A percentile compares a stretch with the other conserved stretches of the same genome.
Conservation (phyloP, 2,888 invertebrate genomes). For the Ctena decussata region DNA sequence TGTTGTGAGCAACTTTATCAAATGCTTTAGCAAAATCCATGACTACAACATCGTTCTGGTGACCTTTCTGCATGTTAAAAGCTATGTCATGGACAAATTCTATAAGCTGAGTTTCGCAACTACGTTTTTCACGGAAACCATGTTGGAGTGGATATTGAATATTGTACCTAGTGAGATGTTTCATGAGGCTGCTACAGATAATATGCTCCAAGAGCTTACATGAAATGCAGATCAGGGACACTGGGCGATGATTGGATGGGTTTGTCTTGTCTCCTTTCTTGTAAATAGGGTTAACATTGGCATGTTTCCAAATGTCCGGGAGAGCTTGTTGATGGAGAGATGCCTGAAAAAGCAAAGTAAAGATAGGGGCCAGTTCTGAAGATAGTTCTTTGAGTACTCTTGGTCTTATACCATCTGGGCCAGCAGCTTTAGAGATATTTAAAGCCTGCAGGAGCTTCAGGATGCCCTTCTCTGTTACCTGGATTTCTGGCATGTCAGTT, state of each 20-base stretch:
- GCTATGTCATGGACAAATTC: too few species aligned
- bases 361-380: background rate
- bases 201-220: slow-evolving; percentile 1
- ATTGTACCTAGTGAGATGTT: background rate
- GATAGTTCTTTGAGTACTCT: background rate
- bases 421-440: background rate
- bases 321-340: slow-evolving; percentile 7
- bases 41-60: too few species aligned
- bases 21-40: too few species aligned
- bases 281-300: slow-evolving; percentile 17
- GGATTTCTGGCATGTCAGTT: slow-evolving; percentile 2
- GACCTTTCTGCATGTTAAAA: too few species aligned
- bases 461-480: background rate
- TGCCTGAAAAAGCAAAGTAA: background rate
- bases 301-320: slow-evolving; percentile 13
- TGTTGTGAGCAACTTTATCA: too few species aligned
- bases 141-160: background rate
- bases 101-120: too few species aligned
- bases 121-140: background rate
- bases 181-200: slow-evolving; percentile 4
- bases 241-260: background rate
- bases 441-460: background rate
- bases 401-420: background rate
- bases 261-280: slow-evolving; percentile 8
- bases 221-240: slow-evolving; percentile 4